Conservation (phyloP, 2,113 vertebrate genomes). For the Capra hircus region DNA sequence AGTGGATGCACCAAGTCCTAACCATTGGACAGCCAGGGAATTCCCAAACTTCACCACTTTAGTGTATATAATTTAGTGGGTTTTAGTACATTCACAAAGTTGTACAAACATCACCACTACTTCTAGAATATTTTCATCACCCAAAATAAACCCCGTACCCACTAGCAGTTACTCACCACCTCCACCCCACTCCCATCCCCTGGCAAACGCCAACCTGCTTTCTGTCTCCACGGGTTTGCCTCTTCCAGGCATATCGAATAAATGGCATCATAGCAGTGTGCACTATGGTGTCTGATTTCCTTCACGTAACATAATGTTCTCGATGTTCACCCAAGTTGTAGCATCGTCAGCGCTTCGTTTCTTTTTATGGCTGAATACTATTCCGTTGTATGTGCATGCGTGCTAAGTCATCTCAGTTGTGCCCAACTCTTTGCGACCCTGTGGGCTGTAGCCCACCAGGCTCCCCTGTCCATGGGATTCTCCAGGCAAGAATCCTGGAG, state of each 20-base stretch:
- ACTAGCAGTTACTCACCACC: background rate
- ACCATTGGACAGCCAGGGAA: background rate
- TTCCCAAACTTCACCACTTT: background rate
- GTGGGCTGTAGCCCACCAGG: background rate
- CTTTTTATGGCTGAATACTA: background rate
- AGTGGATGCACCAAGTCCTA: background rate
- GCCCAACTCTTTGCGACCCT: background rate
- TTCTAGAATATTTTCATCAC: background rate
- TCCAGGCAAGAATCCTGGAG: background rate
- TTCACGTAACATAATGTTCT: background rate
- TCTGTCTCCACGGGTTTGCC: background rate
- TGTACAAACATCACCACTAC: background rate
- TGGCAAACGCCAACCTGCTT: background rate
- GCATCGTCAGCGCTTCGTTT: background rate
- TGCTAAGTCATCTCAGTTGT: background rate
- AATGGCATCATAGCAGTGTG: rapidly evolving
- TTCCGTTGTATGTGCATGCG: background rate
- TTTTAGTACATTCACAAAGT: background rate
- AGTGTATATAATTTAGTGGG: background rate
- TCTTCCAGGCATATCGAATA: background rate
- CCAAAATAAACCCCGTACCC: background rate
- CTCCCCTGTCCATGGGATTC: background rate
- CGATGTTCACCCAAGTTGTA: too few relatives aligned
- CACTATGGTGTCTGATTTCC: background rate
- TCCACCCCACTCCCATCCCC: background rate